Base-by-base conservation (phyloP, 2,797 vertebrate genomes). In the Trachops cirrhosus region DNA sequence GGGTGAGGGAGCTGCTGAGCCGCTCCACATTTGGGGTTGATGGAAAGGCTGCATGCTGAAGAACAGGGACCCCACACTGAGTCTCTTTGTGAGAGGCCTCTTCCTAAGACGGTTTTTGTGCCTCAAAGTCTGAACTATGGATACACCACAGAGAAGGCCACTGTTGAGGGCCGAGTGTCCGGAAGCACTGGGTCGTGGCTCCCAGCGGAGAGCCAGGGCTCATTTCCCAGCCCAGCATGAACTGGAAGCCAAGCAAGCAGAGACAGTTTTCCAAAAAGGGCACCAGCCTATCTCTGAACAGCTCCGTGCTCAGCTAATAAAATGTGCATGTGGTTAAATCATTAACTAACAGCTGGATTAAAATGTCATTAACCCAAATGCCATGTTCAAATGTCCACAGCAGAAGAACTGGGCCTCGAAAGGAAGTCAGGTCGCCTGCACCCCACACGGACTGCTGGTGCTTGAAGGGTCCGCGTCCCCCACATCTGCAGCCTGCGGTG, bases 21-120 rank as follows among this genome's bases (percentile, higher is more conserved):
- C 0, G 48, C 91, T 98, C 94, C 91, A 82, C 18, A 89, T 92
- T 54, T 96, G 95, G 67, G 95, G 96, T 93, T 84, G 97, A 95
- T 86, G 83, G 62, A 93, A 29, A 96, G 95, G 85, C 85, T 95
- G 96, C 92, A 62, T 21, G 94, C 96, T 94, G 97, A 97, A 98
- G 98, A 97, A 97, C 93, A 98, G 98, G 97, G 97, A 96, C 64
- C 91, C 94, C 89, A 92, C 96, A 94, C 97, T 46, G 96, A 93
- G 96, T 93, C 75, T 96, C 97, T 97, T 97, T 97, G 96, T 98
- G 93, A 89, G 97, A 93, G 93, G 95, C 70, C 92, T 97, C 89
- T 96, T 93, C 79, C 92, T 89, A 74, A 82, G 97, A 95, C 86
- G 89, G 94, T 94, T 95, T 98, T 98, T 97, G 94, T 97, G 92